Percentiles rank a stretch among this genome's conserved stretches.
phyloP scores from a whole-genome alignment of 2,888 invertebrate species.

The Apodemia duryi region DNA sequence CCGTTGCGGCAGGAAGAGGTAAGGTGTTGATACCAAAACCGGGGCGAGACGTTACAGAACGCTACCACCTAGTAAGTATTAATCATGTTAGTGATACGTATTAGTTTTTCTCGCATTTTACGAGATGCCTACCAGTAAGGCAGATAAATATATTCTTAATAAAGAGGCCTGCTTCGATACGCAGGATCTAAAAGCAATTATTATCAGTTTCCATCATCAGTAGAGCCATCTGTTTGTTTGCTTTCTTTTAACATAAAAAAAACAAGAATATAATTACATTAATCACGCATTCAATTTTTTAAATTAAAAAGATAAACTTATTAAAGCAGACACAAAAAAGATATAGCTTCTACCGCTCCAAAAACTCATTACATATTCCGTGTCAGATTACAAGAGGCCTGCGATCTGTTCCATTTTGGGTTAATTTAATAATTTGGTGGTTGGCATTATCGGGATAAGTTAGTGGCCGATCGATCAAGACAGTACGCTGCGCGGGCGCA shows the following conservation, averaged over 20 bases:
- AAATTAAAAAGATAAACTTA: conserved; percentile 9
- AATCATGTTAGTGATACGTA: too few relatives aligned
- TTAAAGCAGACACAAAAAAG: conserved; percentile 3
- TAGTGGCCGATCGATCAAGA: conserved; percentile 50
- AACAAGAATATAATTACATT: neutral
- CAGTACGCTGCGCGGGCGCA: conserved; percentile 48
- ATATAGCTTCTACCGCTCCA: neutral
- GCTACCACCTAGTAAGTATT: too few relatives aligned
- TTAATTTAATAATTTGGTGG: conserved; percentile 62
- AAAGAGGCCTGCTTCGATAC: too few relatives aligned
- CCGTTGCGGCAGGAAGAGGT: too few relatives aligned
- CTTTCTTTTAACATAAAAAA: neutral
- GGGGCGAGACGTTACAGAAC: too few relatives aligned
- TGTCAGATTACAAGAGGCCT: conserved; percentile 44
- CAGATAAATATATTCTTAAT: too few relatives aligned
- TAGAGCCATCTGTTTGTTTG: conserved; percentile 17
- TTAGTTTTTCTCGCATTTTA: too few relatives aligned
- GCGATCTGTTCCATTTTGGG: conserved; percentile 44
- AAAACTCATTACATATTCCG: conserved; percentile 49
- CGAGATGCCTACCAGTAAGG: too few relatives aligned
- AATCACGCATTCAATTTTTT: conserved; percentile 6
- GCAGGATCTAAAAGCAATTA: conserved; percentile 42
- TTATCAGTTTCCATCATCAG: conserved; percentile 19
- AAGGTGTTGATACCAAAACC: too few relatives aligned
- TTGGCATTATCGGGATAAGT: conserved; percentile 56